A percentile compares a stretch with the other conserved stretches of the same genome.
Conservation (phyloP, 2,888 invertebrate species). For the Drosophila emarginata region DNA sequence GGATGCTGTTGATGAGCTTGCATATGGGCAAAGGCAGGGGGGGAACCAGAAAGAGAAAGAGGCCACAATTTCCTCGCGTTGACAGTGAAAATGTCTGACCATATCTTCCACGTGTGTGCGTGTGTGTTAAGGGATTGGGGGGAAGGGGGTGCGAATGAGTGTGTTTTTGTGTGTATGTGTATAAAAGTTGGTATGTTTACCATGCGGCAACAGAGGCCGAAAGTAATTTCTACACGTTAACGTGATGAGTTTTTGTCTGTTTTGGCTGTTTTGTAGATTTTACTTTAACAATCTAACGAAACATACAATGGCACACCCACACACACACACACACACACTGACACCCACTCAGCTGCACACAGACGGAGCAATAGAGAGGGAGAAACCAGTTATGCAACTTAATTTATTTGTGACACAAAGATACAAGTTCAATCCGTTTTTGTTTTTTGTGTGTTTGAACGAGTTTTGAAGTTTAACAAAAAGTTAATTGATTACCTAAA, state of each 20-base stretch:
- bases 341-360: background rate
- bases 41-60: background rate
- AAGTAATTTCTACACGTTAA: slow-evolving; percentile 55
- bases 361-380: background rate
- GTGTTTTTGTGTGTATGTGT: slow-evolving; percentile 20
- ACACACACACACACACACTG: background rate
- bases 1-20: slow-evolving; percentile 54
- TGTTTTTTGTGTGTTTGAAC: slow-evolving; percentile 16
- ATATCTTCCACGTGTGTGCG: slow-evolving; percentile 20
- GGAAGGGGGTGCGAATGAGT: slow-evolving; percentile 16
- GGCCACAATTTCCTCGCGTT: slow-evolving; percentile 38
- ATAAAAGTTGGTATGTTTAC: slow-evolving; percentile 27
- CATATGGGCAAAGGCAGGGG: slow-evolving; percentile 22
- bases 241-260: slow-evolving; percentile 57
- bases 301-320: slow-evolving; percentile 6
- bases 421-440: slow-evolving; percentile 8
- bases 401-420: slow-evolving; percentile 50
- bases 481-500: background rate
- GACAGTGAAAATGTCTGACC: slow-evolving; percentile 59
- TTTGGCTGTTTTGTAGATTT: slow-evolving; percentile 48
- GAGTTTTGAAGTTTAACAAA: background rate
- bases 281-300: slow-evolving; percentile 21
- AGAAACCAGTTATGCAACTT: slow-evolving; percentile 38
- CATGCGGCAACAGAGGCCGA: slow-evolving; percentile 31
- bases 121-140: too few relatives aligned